Base-by-base conservation (phyloP, 1,140 invertebrate species). In the Bombus waltoni region DNA sequence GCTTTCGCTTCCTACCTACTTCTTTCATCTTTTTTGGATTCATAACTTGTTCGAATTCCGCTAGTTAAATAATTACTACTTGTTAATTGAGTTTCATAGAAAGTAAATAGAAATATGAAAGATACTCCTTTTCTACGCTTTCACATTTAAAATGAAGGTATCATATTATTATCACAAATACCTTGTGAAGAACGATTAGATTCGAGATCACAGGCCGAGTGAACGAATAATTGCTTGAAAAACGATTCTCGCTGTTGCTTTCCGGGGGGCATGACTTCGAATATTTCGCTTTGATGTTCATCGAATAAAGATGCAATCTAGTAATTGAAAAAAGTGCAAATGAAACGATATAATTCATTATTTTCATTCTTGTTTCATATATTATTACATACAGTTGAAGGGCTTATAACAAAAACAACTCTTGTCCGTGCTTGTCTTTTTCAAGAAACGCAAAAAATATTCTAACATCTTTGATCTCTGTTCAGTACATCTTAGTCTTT, bases 191-290 rank as follows among this genome's bases (percentile, higher is more conserved):
- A 94, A 82, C 86, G 88, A 59, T 90, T 91, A 10, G 94, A 94
- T 28, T 92, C 72, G 81, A 84, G 84, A 28, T 93, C 91, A 1
- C 83, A 81, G 1, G 74, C 47, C 13, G 81, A 76, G 74, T 89
- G 88, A 1, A 89, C 2, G 57, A 95, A 95, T n/a, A 95, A 76
- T 72, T 95, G 93, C 40, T 92, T 89, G 71, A 95, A 95, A 76
- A 93, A 95, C 40, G 90, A 74, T 59, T 90, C 85, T 35, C 94
- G 91, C 68, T 95, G 93, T 4, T 83, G 57, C 6, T 85, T 11
- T n/a, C 65, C 82, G 1, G 94, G 94, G 53, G 85, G 25, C 77
- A 32, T 65, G 13, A 95, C 81, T 91, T 94, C 91, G 35, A 92
- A 89, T 6, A 94, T 87, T 87, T 95, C 94, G 10, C 92, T 92